Percentiles rank a stretch among this genome's conserved stretches.
phyloP scores from a whole-genome alignment of 2,888 invertebrate species.

The Scaptodrosophila latifasciaeformis region DNA sequence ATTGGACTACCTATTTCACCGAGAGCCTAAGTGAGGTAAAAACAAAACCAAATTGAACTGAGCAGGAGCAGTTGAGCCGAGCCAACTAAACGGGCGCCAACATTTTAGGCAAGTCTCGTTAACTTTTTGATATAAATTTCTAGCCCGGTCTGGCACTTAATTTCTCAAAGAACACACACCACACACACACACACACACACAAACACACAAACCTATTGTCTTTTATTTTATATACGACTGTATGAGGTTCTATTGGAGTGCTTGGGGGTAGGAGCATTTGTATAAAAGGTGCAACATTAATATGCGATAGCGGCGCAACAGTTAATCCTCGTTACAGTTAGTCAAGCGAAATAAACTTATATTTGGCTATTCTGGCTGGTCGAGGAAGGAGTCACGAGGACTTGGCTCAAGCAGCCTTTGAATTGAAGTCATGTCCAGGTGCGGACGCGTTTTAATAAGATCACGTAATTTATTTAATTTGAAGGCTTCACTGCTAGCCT shows the following conservation, averaged over 20 bases:
- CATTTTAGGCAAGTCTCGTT: constrained; percentile 40
- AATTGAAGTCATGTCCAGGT: neutral
- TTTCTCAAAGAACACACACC: constrained; percentile 32
- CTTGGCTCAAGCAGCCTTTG: neutral
- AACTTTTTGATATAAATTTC: constrained; percentile 61
- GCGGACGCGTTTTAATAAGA: constrained; percentile 50
- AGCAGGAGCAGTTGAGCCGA: neutral
- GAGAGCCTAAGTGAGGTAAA: neutral
- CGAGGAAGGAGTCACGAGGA: constrained; percentile 9
- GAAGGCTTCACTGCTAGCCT: too few relatives aligned
- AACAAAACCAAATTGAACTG: too few relatives aligned
- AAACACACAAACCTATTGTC: too few relatives aligned
- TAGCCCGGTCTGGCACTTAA: constrained; percentile 50
- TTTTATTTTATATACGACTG: too few relatives aligned
- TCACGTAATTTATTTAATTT: constrained; percentile 65
- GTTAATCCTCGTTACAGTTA: constrained; percentile 64
- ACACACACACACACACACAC: constrained; percentile 37
- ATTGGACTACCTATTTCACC: neutral
- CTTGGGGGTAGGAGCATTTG: constrained; percentile 4
- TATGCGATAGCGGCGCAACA: constrained; percentile 59
- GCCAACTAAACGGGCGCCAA: constrained; percentile 3
- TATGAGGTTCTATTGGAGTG: constrained; percentile 6
- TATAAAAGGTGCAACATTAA: constrained; percentile 33
- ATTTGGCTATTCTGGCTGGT: constrained; percentile 30
- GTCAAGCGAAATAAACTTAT: constrained; percentile 57